phyloP scores from a whole-genome alignment of 2,888 invertebrate species.

The Eupithecia centaureata region DNA sequence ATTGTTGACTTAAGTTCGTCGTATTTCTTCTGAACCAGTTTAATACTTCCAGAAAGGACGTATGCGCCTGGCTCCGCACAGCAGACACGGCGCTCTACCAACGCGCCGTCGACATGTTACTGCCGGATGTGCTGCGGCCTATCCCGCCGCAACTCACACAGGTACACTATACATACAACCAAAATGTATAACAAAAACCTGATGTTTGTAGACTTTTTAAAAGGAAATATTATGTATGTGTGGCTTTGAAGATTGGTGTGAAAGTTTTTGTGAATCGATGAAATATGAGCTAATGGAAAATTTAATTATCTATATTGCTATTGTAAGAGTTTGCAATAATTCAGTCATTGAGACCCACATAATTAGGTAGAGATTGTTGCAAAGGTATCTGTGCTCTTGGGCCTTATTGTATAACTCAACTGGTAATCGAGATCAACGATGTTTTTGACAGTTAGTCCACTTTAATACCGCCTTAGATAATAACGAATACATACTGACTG shows the following conservation, averaged over 20 bases:
- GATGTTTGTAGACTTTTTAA: background rate
- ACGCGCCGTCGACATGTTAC: constrained; percentile 96
- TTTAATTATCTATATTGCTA: no score
- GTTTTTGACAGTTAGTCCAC: no score
- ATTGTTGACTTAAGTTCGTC: no score
- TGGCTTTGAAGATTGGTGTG: background rate
- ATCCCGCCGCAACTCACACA: constrained; percentile 97
- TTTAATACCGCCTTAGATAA: no score
- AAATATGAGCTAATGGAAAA: background rate
- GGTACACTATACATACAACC: constrained; percentile 80
- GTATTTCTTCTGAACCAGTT: background rate
- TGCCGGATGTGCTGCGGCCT: constrained; percentile 97
- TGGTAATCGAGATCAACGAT: no score
- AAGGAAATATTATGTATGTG: background rate
- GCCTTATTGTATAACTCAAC: no score
- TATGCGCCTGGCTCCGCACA: constrained; percentile 90
- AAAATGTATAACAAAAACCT: background rate
- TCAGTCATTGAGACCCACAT: no score
- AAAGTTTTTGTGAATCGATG: background rate
- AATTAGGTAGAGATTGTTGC: no score
- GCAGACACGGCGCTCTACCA: constrained; percentile 98
- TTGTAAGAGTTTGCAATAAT: no score
- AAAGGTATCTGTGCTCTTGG: no score
- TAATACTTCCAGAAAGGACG: constrained; percentile 77
- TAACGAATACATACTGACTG: no score